phyloP scores from a whole-genome alignment of 2,113 vertebrate genomes.

The Dromiciops gliroides region DNA sequence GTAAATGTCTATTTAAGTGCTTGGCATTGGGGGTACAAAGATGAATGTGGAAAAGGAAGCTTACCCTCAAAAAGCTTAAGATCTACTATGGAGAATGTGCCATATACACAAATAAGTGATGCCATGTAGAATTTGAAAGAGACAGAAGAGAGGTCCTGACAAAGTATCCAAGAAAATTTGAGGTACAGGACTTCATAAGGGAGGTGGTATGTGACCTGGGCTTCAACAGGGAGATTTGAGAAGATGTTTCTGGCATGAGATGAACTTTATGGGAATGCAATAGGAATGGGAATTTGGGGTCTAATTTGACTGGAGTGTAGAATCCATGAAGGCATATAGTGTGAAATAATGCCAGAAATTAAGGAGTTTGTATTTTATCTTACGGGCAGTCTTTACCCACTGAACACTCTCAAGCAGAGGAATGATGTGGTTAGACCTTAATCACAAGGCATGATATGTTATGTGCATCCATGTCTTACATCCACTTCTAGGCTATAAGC shows the following conservation, averaged over 20 bases:
- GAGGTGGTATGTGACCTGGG: not conserved
- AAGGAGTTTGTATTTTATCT: not conserved
- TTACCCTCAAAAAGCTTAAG: not conserved
- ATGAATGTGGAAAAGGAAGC: not conserved
- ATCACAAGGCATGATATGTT: not conserved
- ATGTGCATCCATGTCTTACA: not conserved
- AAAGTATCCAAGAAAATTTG: not conserved
- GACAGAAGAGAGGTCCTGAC: not conserved
- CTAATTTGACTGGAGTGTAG: not conserved
- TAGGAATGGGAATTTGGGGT: not conserved
- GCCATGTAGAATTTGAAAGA: not conserved
- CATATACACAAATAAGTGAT: not conserved
- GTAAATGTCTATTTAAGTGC: not conserved
- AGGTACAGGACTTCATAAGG: not conserved
- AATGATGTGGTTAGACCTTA: not conserved
- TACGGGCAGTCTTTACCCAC: not conserved
- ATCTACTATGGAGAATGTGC: not conserved
- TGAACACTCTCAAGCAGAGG: not conserved
- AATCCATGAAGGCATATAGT: not conserved
- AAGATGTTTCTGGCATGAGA: not conserved
- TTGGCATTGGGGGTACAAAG: not conserved
- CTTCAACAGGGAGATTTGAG: not conserved
- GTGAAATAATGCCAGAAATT: not conserved
- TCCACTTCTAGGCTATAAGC: not conserved
- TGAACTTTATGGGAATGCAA: not conserved